These are phyloP conservation scores for Albula goreensis DNA, from an alignment of 2,113 vertebrate genomes.

Conservation along the genomic window DNA sequence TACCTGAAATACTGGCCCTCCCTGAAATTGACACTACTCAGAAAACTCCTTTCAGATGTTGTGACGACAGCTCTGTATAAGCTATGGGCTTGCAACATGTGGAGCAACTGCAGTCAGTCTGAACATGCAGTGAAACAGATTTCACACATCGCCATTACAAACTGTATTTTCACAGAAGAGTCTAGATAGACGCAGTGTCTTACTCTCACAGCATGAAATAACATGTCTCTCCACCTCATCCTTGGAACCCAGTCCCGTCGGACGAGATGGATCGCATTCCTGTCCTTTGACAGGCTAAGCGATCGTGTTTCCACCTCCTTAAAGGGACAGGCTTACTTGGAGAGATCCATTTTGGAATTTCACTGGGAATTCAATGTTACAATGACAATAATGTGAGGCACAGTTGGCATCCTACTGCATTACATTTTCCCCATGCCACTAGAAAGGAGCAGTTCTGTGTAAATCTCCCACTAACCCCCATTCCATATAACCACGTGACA, in stretches of 20 bases:
- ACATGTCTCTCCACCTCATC: not conserved
- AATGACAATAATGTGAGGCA: not conserved
- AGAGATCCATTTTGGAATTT: not conserved
- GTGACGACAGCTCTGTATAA: not conserved
- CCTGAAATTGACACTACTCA: too few species aligned
- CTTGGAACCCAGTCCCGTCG: not conserved
- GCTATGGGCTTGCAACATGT: not conserved
- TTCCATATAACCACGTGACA: too few species aligned
- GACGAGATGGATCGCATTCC: conserved; percentile 13
- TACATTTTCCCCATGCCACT: too few species aligned
- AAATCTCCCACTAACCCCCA: too few species aligned
- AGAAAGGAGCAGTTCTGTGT: too few species aligned
- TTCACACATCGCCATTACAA: not conserved
- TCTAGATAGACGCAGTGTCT: not conserved
- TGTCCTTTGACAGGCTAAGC: not conserved
- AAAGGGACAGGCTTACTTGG: not conserved
- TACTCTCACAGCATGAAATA: not conserved
- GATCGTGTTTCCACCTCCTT: not conserved
- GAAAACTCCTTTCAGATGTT: too few species aligned
- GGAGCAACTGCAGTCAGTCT: not conserved
- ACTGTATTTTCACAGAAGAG: not conserved
- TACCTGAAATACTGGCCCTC: too few species aligned
- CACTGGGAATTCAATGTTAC: not conserved
- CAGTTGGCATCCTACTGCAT: too few species aligned
- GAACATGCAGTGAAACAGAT: not conserved